Evolutionary conservation across 2,113 vertebrate species (phyloP).

Genomic region (Herpailurus yagouaroundi): DNA sequence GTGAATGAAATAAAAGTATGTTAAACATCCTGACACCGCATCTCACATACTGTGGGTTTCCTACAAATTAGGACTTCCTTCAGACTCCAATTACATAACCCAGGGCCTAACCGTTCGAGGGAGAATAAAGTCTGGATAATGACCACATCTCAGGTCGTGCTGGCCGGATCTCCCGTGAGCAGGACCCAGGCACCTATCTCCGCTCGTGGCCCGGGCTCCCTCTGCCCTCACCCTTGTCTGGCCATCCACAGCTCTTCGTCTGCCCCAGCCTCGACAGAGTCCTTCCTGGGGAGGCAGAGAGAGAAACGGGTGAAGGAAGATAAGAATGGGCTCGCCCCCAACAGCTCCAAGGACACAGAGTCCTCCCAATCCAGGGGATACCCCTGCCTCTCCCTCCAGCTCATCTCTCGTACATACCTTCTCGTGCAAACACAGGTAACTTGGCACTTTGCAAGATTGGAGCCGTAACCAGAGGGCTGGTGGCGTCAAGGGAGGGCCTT

Average conservation of each 20-base stretch:
- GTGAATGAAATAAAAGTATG: neutral
- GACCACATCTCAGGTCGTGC: neutral
- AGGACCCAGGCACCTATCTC: neutral
- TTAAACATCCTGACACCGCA: neutral
- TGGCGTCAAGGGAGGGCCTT: neutral
- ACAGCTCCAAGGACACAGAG: neutral
- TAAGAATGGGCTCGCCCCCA: no score
- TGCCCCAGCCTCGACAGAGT: neutral
- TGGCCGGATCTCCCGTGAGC: neutral
- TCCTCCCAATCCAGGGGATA: neutral
- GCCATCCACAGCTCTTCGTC: neutral
- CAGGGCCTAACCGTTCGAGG: neutral
- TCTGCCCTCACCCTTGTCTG: neutral
- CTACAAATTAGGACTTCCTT: neutral
- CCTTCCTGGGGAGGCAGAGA: neutral
- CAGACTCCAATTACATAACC: neutral
- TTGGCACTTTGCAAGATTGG: neutral
- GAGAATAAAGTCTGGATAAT: neutral
- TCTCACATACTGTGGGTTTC: neutral
- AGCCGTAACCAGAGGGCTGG: neutral
- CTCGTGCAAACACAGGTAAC: neutral
- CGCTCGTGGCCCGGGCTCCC: neutral
- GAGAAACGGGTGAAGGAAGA: neutral
- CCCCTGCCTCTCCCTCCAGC: rapidly evolving
- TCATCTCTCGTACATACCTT: neutral